Base-by-base conservation (phyloP, 1,140 invertebrate species). In the Aphelinus certus region DNA sequence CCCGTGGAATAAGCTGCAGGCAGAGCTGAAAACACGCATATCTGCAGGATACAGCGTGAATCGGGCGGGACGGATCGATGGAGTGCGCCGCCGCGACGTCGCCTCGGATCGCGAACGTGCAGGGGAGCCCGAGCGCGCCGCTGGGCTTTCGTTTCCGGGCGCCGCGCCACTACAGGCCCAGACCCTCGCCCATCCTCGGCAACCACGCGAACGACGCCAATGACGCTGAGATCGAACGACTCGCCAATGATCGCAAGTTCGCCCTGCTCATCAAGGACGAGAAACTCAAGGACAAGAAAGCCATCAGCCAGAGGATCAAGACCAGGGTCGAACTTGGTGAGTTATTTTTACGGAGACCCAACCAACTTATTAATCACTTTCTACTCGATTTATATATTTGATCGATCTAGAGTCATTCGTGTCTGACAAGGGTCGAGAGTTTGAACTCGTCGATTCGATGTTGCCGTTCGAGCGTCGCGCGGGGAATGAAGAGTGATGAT, bases 31-130 rank as follows among this genome's bases (percentile, higher is more conserved):
- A 58, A 51, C 7, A 69, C 66, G 68, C 62, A 71, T 56, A 45
- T 2, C 58, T 26, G 26, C 26, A 26, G 26, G 26, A 45, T 60
- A 60, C 48, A 57, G 3, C 43, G 2, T 42, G 64, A 64, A 67
- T 73, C 71, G 71, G 61, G 71, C 55, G 42, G 63, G 56, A 73
- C 61, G 64, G 64, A 60, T 48, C 47, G 71, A 56, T 65, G 65
- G 57, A 26, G 10, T 56, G 65, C 65, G 72, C 10, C 51, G 46
- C 47, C n/a, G 48, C 48, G 26, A 1, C 7, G n/a, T 55, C 48
- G 48, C 9, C 45, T n/a, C 26, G 1, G n/a, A 48, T 57, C 45
- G 70, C 53, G 1, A 72, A 72, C 47, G 72, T 74, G 48, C 43
- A 1, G 47, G 65, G 72, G 42, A 74, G 57, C 9, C 6, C 65